A percentile compares a stretch with the other conserved stretches of the same genome.
These are phyloP conservation scores for Cepaea nemoralis DNA, from an alignment of 1,140 invertebrate species.

Conservation along the genomic window DNA sequence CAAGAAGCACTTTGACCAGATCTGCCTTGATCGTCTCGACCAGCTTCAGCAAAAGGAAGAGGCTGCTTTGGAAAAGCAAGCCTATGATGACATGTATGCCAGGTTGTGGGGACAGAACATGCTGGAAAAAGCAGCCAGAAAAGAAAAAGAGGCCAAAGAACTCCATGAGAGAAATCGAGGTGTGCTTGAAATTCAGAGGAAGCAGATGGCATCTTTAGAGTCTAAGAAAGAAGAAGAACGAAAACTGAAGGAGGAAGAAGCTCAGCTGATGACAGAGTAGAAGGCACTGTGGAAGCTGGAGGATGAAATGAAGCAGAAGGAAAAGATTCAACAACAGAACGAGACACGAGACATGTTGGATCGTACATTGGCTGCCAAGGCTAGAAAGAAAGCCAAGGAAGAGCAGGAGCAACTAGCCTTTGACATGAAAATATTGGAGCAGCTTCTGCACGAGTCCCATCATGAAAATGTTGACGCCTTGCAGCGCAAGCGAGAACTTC, in stretches of 20 bases:
- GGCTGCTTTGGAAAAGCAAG: conserved; percentile 47
- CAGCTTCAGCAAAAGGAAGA: conserved; percentile 65
- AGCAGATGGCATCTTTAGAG: conserved; percentile 70
- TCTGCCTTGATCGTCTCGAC: conserved; percentile 67
- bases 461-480: conserved; percentile 68
- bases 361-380: conserved; percentile 62
- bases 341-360: conserved; percentile 67
- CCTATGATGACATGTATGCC: conserved; percentile 61
- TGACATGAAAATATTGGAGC: conserved; percentile 71
- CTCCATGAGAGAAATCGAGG: conserved; percentile 63
- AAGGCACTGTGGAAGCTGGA: conserved; percentile 66
- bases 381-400: conserved; percentile 67
- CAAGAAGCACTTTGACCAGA: conserved; percentile 67
- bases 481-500: conserved; percentile 69
- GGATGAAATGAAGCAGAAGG: conserved; percentile 61
- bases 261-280: conserved; percentile 67
- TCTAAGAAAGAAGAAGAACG: conserved; percentile 63
- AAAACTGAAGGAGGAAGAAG: conserved; percentile 67
- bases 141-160: conserved; percentile 66
- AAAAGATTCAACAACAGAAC: conserved; percentile 62
- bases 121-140: conserved; percentile 57
- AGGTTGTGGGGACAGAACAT: conserved; percentile 68
- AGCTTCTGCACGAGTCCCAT: conserved; percentile 67
- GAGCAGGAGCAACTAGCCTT: conserved; percentile 71
- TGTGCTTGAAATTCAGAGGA: conserved; percentile 61